Conservation (phyloP, 2,797 vertebrate species). For the Tenualosa thibaudeaui region DNA sequence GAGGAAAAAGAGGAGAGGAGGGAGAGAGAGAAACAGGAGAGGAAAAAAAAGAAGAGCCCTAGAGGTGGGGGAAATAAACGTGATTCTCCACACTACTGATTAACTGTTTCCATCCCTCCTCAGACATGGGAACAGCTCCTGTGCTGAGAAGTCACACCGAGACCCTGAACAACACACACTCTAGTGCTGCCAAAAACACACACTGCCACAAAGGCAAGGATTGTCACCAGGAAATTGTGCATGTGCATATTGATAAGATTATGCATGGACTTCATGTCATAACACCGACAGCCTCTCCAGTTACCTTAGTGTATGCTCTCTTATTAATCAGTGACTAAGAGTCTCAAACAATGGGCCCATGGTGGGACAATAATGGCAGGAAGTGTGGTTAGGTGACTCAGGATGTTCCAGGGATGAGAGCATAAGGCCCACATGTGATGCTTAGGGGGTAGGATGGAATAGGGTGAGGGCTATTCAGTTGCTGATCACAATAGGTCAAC, state of each 20-base stretch:
- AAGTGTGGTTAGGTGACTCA: constrained; percentile 4
- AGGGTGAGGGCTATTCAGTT: neutral
- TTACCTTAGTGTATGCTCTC: neutral
- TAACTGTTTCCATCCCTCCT: neutral
- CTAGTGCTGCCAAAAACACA: neutral
- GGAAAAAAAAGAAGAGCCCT: neutral
- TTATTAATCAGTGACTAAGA: neutral
- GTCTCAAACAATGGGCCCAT: neutral
- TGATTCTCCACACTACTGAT: constrained; percentile 10
- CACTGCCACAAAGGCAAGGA: neutral
- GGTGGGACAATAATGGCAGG: neutral
- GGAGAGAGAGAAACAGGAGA: neutral
- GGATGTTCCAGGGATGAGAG: neutral
- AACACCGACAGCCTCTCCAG: neutral
- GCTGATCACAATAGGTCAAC: neutral
- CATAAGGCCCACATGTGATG: neutral
- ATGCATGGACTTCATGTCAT: neutral
- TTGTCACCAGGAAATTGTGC: neutral
- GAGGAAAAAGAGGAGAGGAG: neutral
- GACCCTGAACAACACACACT: neutral
- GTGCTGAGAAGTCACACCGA: neutral
- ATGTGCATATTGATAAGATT: neutral
- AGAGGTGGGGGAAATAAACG: neutral
- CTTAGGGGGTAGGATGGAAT: neutral
- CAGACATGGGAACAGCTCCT: neutral